Conservation (phyloP, 1,140 invertebrate genomes). For the Aphelenchoides besseyi region DNA sequence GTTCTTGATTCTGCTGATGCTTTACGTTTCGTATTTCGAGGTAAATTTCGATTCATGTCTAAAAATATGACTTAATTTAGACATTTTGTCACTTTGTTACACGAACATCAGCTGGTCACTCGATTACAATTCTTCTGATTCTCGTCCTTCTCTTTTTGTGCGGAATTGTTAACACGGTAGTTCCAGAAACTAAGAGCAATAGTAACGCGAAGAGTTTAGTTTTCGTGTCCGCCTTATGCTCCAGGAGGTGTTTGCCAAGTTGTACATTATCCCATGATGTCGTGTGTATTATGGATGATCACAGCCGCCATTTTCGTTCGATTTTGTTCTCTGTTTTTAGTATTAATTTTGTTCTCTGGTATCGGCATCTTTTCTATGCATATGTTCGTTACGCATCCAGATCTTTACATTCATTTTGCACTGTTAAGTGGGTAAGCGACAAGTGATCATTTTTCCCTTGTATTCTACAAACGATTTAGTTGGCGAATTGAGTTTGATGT, state of each 20-base stretch:
- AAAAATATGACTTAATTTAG: conserved; percentile 42
- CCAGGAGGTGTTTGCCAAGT: conserved; percentile 39
- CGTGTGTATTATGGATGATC: conserved; percentile 57
- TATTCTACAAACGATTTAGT: conserved; percentile 46
- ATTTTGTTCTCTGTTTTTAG: conserved; percentile 45
- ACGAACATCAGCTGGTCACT: conserved; percentile 56
- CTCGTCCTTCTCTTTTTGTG: conserved; percentile 57
- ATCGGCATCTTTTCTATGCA: conserved; percentile 52
- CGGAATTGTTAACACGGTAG: conserved; percentile 59
- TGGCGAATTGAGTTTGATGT: conserved; percentile 54
- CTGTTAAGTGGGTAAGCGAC: conserved; percentile 33
- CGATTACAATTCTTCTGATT: conserved; percentile 56
- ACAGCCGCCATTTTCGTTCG: conserved; percentile 55
- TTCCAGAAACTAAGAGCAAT: not conserved
- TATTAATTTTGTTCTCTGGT: conserved; percentile 37
- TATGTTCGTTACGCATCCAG: conserved; percentile 51
- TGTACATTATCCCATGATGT: conserved; percentile 53
- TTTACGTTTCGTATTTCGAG: conserved; percentile 60
- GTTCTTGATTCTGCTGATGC: conserved; percentile 57
- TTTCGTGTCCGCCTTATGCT: conserved; percentile 47
- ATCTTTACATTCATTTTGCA: conserved; percentile 46
- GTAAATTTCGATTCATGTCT: conserved; percentile 26
- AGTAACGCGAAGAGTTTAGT: conserved; percentile 43
- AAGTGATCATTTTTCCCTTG: conserved; percentile 11
- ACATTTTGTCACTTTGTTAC: conserved; percentile 62